Evolutionary conservation across 2,888 invertebrate genomes (phyloP).

Genomic region (Arrhopalites spinosus): DNA sequence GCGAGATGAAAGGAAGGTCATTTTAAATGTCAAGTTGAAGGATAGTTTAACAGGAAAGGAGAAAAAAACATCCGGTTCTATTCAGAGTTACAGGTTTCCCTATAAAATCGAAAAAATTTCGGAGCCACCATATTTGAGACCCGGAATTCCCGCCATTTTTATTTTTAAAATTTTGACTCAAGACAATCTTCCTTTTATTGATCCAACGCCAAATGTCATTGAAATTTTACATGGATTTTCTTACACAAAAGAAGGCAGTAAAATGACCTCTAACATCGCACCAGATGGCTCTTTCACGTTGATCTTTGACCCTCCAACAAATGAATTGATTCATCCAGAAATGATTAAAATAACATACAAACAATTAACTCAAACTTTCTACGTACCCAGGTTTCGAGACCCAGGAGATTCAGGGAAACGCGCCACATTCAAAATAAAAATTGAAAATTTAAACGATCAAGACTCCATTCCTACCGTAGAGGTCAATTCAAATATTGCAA

Average conservation of each 20-base stretch:
- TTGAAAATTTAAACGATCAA: conserved; percentile 57
- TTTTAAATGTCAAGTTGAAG: conserved; percentile 75
- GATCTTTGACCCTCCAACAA: conserved; percentile 66
- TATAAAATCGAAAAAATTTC: conserved; percentile 77
- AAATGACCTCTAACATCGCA: conserved; percentile 58
- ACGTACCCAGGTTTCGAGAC: conserved; percentile 12
- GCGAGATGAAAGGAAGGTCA: no score
- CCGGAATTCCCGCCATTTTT: conserved; percentile 76
- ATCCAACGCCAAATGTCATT: conserved; percentile 59
- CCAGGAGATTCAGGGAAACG: background rate
- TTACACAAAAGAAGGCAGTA: conserved; percentile 58
- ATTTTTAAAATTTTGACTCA: conserved; percentile 64
- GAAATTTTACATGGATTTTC: conserved; percentile 68
- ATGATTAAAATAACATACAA: conserved; percentile 65
- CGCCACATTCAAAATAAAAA: no score
- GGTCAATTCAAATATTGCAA: no score
- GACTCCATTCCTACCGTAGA: no score
- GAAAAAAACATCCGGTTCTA: conserved; percentile 74
- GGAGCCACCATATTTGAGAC: conserved; percentile 84
- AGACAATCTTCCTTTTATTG: conserved; percentile 68
- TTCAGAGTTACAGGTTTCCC: conserved; percentile 75
- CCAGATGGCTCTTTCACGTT: conserved; percentile 69
- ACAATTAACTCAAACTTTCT: conserved; percentile 26
- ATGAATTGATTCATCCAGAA: conserved; percentile 66
- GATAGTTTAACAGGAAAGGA: conserved; percentile 85